Conservation (phyloP, 1,140 invertebrate genomes). For the Probaryconus sp. region DNA sequence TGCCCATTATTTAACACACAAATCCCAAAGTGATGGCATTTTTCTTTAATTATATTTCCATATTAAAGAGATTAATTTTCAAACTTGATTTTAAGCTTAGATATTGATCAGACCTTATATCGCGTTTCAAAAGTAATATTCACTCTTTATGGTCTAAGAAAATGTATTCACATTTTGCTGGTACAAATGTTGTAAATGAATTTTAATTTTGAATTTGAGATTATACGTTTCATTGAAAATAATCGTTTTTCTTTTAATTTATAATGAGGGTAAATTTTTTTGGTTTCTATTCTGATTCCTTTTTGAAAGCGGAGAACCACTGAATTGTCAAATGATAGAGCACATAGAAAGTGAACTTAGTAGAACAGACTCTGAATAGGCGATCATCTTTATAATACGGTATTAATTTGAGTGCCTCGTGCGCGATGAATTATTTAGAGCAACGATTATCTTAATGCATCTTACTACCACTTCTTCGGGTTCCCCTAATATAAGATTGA, state of each 20-base stretch:
- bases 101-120: no score
- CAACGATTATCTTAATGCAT: background rate
- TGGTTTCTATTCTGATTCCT: constrained; percentile 22
- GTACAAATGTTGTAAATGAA: no score
- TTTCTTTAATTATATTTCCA: constrained; percentile 22
- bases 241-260: no score
- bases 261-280: constrained; percentile 62
- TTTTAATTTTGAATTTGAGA: no score
- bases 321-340: constrained; percentile 18
- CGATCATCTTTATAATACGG: constrained; percentile 8
- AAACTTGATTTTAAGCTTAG: no score
- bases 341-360: background rate
- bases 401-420: constrained; percentile 10
- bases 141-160: no score
- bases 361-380: constrained; percentile 16
- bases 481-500: no score
- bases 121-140: no score
- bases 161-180: no score
- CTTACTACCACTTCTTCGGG: no score
- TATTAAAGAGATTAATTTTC: constrained; percentile 14
- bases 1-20: constrained; percentile 50
- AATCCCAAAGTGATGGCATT: constrained; percentile 21
- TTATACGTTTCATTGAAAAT: no score
- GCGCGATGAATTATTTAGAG: constrained; percentile 10
- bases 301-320: background rate